phyloP scores from a whole-genome alignment of 2,888 invertebrate genomes.

The Tetragnatha montana region DNA sequence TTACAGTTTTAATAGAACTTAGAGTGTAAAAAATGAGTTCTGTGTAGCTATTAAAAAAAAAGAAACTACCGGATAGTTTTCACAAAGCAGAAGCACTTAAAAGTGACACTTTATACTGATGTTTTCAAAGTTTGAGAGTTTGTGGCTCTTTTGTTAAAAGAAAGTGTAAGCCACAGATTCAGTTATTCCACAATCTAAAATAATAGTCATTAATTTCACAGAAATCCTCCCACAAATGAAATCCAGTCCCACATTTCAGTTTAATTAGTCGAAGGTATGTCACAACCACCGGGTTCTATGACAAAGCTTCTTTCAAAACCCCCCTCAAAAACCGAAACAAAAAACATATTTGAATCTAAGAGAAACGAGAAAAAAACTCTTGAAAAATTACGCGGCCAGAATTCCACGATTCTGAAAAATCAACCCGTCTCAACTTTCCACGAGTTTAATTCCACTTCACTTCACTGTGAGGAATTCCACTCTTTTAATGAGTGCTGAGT shows the following conservation, averaged over 20 bases:
- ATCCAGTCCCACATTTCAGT: not conserved
- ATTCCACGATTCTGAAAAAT: not conserved
- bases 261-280: not conserved
- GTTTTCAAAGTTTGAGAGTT: too few species aligned
- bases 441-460: not conserved
- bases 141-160: too few species aligned
- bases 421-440: not conserved
- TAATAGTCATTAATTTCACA: too few species aligned
- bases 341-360: not conserved
- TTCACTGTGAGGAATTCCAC: not conserved
- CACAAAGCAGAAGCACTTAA: too few species aligned
- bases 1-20: too few species aligned
- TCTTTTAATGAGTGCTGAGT: not conserved
- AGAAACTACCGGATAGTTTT: too few species aligned
- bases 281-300: not conserved
- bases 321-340: not conserved
- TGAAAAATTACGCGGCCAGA: not conserved
- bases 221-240: too few species aligned
- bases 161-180: too few species aligned
- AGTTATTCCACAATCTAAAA: too few species aligned
- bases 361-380: not conserved
- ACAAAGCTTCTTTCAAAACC: not conserved
- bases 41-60: too few species aligned
- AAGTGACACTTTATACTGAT: too few species aligned
- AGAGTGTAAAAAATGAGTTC: too few species aligned